These are phyloP conservation scores for Myodes glareolus DNA, from an alignment of 2,113 vertebrate genomes.

Conservation along the genomic window DNA sequence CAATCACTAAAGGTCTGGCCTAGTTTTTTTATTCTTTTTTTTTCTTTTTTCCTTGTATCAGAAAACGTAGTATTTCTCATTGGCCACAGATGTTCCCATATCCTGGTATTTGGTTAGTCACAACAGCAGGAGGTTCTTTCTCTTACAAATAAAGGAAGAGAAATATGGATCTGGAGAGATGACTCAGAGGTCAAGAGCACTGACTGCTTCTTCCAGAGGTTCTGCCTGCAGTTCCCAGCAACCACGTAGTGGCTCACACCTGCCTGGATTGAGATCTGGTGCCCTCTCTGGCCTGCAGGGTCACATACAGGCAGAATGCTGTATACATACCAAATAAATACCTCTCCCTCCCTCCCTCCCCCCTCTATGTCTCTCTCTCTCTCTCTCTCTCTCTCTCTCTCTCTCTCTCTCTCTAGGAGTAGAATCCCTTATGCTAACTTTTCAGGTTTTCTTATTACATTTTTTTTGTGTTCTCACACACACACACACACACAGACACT, in stretches of 20 bases:
- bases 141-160: not conserved
- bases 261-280: too few species aligned
- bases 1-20: not conserved
- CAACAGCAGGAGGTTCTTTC: not conserved
- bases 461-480: not conserved
- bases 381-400: too few species aligned
- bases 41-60: not conserved
- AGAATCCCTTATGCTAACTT: not conserved
- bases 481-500: not conserved
- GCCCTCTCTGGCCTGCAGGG: too few species aligned
- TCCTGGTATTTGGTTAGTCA: not conserved
- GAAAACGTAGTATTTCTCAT: constrained; percentile 38
- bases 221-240: too few species aligned
- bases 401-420: not conserved
- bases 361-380: too few species aligned
- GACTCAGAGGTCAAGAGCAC: too few species aligned
- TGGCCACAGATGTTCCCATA: constrained; percentile 53
- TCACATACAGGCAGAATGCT: too few species aligned
- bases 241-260: too few species aligned
- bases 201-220: too few species aligned
- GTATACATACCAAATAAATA: too few species aligned
- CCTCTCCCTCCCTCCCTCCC: too few species aligned
- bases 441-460: not conserved
- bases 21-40: not conserved
- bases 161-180: too few species aligned